Evolutionary conservation across 2,113 vertebrate genomes (phyloP), one percentile per base, ranked within the genome.

Genomic region (Onychorhynchus coronatus): DNA sequence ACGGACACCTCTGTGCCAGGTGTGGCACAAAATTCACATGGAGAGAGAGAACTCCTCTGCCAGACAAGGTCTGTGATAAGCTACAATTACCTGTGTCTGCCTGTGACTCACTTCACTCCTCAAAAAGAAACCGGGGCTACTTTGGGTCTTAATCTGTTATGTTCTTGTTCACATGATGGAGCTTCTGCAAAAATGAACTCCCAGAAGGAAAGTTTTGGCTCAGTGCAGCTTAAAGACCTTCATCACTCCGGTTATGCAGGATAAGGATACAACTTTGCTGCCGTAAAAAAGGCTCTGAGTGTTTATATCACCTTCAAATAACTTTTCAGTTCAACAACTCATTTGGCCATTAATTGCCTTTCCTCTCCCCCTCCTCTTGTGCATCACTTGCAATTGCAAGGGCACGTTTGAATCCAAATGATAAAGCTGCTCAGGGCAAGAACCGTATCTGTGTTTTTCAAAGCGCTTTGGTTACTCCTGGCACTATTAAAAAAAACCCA

Each of bases 301-400:
- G 47, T 47, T 88, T 47, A 2, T 47, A 92, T 91, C 85, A 88
- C 82, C 90, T 94, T 96, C 92, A 95, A 89, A 71, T 84, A 97
- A 95, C 83, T 94, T 93, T 52, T 93, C 58, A 92, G 65, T 50
- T 93, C 47, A 93, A 90, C 85, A 85, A 67, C 79, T 95, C 79
- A 81, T 92, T 83, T 95, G 89, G 76, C 61, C 89, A 92, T 91
- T 96, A 97, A 94, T 89, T 94, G 80, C 89, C 83, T 91, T 91
- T 74, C 53, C 35, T 63, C 47, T 90, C 67, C 59, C 91, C 55
- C 41, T 88, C 75, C 79, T 78, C 44, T 23, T 44, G 72, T 30
- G 7, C 50, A 14, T 67, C 50, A 66, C 79, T 85, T 85, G 88
- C 33, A 76, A 83, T 65, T 92, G 75, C 88, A 92, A 92, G 83